phyloP scores from a whole-genome alignment of 2,888 invertebrate genomes.

The Cerceris rybyensis region DNA sequence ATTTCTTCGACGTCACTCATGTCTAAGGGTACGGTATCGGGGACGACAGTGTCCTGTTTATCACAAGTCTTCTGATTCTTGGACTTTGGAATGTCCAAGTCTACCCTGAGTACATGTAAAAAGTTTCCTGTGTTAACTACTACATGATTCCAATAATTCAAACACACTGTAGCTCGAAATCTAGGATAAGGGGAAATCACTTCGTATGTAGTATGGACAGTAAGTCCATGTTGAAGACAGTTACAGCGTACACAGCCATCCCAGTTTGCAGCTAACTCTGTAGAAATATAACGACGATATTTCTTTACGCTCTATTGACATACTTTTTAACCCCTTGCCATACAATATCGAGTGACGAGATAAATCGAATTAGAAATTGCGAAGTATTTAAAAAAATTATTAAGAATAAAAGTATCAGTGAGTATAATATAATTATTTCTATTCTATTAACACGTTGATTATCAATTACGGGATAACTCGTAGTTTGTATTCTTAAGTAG shows the following conservation, averaged over 20 bases:
- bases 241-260: constrained; percentile 86
- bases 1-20: constrained; percentile 76
- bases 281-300: constrained; percentile 11
- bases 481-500: no score
- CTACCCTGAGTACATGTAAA: constrained; percentile 89
- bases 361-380: no score
- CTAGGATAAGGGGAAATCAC: constrained; percentile 93
- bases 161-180: constrained; percentile 88
- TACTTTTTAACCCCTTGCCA: no score
- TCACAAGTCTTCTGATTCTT: constrained; percentile 75
- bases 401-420: no score
- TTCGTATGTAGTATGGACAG: constrained; percentile 95
- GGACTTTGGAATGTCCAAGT: constrained; percentile 81
- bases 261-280: constrained; percentile 83
- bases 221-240: constrained; percentile 94
- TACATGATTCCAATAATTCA: constrained; percentile 88
- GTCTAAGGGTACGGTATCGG: constrained; percentile 74
- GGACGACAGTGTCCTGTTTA: constrained; percentile 75
- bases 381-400: no score
- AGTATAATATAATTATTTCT: no score
- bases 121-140: constrained; percentile 93
- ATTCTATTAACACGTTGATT: no score
- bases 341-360: no score
- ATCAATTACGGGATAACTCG: no score
- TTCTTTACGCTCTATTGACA: constrained; percentile 8